Evolutionary conservation across 2,888 invertebrate genomes (phyloP).

Genomic region (Conchocele bisecta): DNA sequence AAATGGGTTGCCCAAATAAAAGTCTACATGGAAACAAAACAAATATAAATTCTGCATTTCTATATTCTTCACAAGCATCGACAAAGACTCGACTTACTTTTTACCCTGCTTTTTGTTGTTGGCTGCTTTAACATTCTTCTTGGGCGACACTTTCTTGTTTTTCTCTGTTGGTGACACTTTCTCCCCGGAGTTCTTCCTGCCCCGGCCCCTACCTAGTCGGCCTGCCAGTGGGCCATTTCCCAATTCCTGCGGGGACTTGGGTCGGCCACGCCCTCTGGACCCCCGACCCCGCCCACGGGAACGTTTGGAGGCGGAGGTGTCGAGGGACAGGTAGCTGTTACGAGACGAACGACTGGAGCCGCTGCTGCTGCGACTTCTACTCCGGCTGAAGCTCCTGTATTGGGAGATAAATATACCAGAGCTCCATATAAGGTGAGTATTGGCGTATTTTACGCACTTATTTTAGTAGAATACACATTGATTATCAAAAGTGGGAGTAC

Average conservation of each 20-base stretch:
- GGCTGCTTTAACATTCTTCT: neutral
- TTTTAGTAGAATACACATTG: no score
- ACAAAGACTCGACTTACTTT: conserved; percentile 11
- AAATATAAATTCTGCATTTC: no score
- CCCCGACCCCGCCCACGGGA: conserved; percentile 52
- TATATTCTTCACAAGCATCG: no score
- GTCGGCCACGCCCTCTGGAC: conserved; percentile 48
- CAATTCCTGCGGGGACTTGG: conserved; percentile 22
- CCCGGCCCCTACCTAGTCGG: conserved; percentile 24
- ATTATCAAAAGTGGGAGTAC: no score
- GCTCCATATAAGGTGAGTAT: no score
- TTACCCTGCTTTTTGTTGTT: neutral
- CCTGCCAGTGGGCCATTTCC: no score
- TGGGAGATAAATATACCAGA: no score
- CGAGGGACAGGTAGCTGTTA: conserved; percentile 8
- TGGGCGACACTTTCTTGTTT: conserved; percentile 21
- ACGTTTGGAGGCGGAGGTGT: conserved; percentile 16
- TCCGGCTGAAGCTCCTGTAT: conserved; percentile 11
- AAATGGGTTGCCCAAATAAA: no score
- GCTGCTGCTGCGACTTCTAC: conserved; percentile 51
- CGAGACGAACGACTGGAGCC: conserved; percentile 34
- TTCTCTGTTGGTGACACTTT: neutral
- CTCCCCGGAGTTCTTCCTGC: neutral
- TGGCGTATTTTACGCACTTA: no score
- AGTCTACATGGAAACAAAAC: no score